Conservation (phyloP, 2,113 vertebrate genomes). For the Raja brachyura region DNA sequence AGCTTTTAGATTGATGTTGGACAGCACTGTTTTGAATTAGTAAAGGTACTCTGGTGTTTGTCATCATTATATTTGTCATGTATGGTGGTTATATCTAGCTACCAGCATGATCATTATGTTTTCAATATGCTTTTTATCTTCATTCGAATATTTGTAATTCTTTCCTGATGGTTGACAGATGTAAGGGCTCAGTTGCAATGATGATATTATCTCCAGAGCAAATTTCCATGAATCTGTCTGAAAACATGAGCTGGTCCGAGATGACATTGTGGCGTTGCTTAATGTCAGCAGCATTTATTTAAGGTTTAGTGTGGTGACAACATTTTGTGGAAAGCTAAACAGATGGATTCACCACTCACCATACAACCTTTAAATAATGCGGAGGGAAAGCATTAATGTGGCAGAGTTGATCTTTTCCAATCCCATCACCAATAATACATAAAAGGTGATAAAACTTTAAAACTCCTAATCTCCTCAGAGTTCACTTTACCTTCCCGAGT, state of each 20-base stretch:
- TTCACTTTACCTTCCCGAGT: background rate
- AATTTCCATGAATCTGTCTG: slow-evolving; percentile 17
- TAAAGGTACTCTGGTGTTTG: slow-evolving; percentile 19
- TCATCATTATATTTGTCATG: slow-evolving; percentile 34
- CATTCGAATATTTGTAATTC: slow-evolving; percentile 30
- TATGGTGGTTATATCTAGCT: slow-evolving; percentile 30
- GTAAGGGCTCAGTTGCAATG: slow-evolving; percentile 7
- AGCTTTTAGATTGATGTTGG: background rate
- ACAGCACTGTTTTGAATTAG: slow-evolving; percentile 18
- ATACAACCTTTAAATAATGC: background rate
- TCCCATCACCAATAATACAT: background rate
- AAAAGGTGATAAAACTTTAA: background rate
- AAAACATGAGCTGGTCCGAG: background rate
- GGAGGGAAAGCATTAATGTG: background rate
- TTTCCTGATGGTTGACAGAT: slow-evolving; percentile 32
- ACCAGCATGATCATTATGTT: slow-evolving; percentile 21
- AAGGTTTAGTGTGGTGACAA: slow-evolving; percentile 15
- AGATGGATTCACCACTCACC: background rate
- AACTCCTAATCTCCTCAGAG: background rate
- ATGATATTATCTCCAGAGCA: slow-evolving; percentile 14
- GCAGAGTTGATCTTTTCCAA: background rate
- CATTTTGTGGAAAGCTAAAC: background rate
- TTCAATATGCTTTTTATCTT: slow-evolving; percentile 31
- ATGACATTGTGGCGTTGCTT: background rate
- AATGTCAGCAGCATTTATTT: slow-evolving; percentile 21